Base-by-base conservation (phyloP, 2,113 vertebrate species). In the Candoia aspera region DNA sequence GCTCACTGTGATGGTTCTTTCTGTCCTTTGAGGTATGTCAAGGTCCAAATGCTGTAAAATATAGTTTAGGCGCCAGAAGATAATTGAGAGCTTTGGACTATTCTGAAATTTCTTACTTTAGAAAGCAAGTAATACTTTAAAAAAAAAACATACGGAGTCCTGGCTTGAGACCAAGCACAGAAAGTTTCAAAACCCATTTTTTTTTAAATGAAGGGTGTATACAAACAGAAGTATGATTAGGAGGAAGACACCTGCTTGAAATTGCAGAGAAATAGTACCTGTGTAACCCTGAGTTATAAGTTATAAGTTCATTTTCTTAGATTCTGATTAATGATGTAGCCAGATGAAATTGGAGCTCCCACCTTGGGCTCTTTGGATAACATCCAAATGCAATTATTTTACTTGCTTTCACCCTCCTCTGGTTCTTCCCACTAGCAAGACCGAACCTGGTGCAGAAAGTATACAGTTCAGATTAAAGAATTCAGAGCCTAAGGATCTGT, bases 211-310 rank as follows among this genome's bases (percentile, higher is more conserved):
- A 79, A 91, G 93, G 3, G 12, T 94, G 0, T 90, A 84, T 53
- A 85, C 92, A 33, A 91, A 17, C 86, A 54, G 88, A 90, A 93
- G 37, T 37, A 42, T 92, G 84, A 84, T 94, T 95, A 11, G 92
- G 73, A 94, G 90, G 79, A 55, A 64, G 95, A 90, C 92, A 93
- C 59, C 90, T 95, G 64, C 87, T 94, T 88, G 73, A 89, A 29
- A 90, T 24, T 6, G 33, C 88, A n/a, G 3, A 64, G 2, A 90
- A 92, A 91, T 91, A 55, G 49, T 88, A 33, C 85, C 93, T 91
- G 10, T 88, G 6, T 92, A 85, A 42, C 4, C 92, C 89, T 92
- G 59, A 88, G 91, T 95, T 29, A 24, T 62, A 59, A 57, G 23
- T 8, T 59, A 19, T 58, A 79, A n/a, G 23, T 49, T 26, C 23